Base-by-base conservation (phyloP, 2,888 invertebrate genomes). In the Spilarctia lutea region DNA sequence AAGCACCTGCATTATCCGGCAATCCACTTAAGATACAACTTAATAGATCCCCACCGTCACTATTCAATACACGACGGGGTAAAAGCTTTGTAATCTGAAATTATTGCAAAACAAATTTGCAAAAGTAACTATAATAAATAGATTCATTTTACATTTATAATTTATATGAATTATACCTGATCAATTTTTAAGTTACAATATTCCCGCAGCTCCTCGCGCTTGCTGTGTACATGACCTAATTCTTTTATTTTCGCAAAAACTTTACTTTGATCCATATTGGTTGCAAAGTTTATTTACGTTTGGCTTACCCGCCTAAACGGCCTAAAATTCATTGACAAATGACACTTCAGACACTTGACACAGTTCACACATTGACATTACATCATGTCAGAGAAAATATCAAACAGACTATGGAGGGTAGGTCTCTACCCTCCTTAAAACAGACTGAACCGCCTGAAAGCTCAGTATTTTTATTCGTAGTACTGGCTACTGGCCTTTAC, bases 11-110 rank as follows among this genome's bases (percentile, higher is more conserved):
- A 81, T 81, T 88, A 79, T 93, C 92, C 30, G 90, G 83, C 39
- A 94, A 82, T 68, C 94, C 95, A 86, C 90, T 94, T 6, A 95
- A 85, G 75, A 95, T 82, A 81, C 91, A 93, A 76, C 93, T 90
- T 60, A 94, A 79, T 39, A 95, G 60, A 76, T 91, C 88, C 42
- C 88, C 90, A 0, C 93, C 95, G 85, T 95, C 95, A 72, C 90
- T 92, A 75, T 89, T 91, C 33, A 94, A 73, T 71, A 95, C 89
- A 73, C 91, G 90, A 35, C 89, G 87, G 3, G 93, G 88, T 79
- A 95, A 85, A 77, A 83, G 85, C 73, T 90, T 89, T 39, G 91
- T 68, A 63, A 95, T 90, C 94, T 95, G 86, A 45, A 89, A 87
- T 65, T 76, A 75, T 75, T 67, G 56, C 60, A 70, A 72, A 7